A percentile compares a stretch with the other conserved stretches of the same genome.
Conservation (phyloP, 2,113 vertebrate genomes). For the Cygnus buccinator region DNA sequence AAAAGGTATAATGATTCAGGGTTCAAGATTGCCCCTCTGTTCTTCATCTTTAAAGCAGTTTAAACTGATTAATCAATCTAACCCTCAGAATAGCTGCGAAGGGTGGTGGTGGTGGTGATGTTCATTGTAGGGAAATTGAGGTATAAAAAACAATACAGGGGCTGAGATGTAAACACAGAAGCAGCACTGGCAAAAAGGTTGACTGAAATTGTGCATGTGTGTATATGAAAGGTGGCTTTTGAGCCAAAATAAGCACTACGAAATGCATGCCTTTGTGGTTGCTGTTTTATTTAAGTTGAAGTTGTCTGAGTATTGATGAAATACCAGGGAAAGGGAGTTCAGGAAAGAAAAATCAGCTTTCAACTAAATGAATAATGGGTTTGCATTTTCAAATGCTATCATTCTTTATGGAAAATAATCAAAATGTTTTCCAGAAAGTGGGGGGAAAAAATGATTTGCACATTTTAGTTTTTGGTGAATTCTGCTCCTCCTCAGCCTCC, state of each 20-base stretch:
- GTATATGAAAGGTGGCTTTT: background rate
- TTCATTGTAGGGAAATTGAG: background rate
- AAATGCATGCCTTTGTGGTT: background rate
- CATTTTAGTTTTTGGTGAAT: background rate
- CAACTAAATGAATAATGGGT: background rate
- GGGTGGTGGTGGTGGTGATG: background rate
- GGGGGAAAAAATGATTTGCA: background rate
- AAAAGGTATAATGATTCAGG: background rate
- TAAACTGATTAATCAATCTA: background rate
- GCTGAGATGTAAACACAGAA: background rate
- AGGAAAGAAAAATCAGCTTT: background rate
- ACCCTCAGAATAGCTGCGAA: background rate
- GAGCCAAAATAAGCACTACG: background rate
- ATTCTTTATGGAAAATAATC: background rate
- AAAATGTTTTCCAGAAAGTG: background rate
- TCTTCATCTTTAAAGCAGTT: background rate
- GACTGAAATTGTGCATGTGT: background rate
- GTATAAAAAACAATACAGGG: background rate
- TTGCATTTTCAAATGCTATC: background rate
- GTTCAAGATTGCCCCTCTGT: background rate
- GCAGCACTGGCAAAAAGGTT: background rate
- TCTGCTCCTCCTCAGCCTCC: background rate
- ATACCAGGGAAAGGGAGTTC: background rate
- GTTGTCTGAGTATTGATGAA: background rate
- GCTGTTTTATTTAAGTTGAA: background rate